phyloP scores from a whole-genome alignment of 2,888 invertebrate genomes.

The Caenorhabditis becei region DNA sequence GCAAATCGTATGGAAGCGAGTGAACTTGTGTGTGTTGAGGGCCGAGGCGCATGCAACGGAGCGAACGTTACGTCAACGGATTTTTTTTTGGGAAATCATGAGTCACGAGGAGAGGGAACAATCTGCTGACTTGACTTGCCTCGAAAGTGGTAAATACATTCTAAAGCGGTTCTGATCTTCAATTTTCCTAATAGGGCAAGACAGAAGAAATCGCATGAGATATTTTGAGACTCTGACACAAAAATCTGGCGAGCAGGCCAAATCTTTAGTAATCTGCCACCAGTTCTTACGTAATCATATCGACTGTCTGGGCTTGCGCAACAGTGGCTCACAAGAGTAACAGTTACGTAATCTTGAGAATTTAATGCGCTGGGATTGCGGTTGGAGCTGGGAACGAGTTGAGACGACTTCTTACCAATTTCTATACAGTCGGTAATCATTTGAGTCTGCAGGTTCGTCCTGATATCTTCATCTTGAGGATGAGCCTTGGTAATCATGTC shows the following conservation, averaged over 20 bases:
- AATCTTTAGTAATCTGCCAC: background rate
- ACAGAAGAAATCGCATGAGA: background rate
- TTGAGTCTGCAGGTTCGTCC: conserved; percentile 55
- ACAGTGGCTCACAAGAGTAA: background rate
- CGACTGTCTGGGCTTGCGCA: background rate
- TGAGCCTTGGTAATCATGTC: conserved; percentile 39
- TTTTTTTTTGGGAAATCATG: background rate
- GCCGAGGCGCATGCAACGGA: background rate
- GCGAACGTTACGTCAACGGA: background rate
- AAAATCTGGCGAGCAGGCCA: background rate
- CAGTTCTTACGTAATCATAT: background rate
- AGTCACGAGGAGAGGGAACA: background rate
- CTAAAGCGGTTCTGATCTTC: background rate
- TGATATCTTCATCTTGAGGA: conserved; percentile 43
- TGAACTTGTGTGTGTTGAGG: conserved; percentile 8
- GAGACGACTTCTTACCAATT: conserved; percentile 40
- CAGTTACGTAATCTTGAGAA: background rate
- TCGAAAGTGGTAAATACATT: background rate
- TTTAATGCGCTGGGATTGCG: background rate
- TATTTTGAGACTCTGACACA: background rate
- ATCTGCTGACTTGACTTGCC: background rate
- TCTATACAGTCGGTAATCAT: conserved; percentile 49
- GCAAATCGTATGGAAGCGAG: conserved; percentile 23
- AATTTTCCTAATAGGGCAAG: background rate
- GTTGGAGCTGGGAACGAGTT: no score